Conservation (phyloP, 2,113 vertebrate genomes). For the Danionella cerebrum region DNA sequence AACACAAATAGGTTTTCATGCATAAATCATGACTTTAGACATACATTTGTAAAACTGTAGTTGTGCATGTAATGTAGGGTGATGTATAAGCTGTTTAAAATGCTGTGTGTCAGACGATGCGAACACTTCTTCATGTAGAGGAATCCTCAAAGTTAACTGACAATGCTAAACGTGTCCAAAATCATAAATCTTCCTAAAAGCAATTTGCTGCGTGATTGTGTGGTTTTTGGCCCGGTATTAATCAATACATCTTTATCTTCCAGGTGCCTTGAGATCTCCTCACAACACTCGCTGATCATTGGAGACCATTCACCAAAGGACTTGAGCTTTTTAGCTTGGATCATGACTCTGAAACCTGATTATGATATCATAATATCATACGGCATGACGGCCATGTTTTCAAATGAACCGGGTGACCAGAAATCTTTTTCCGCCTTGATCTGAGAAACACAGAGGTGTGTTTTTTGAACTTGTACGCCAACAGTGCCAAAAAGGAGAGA, state of each 20-base stretch:
- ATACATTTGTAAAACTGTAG: background rate
- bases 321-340: slow-evolving; percentile 41
- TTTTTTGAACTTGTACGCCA: slow-evolving; percentile 49
- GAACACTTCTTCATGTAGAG: background rate
- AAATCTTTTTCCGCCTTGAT: slow-evolving; percentile 29
- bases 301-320: slow-evolving; percentile 45
- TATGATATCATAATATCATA: slow-evolving; percentile 26
- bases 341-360: slow-evolving; percentile 28
- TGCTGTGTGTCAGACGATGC: background rate
- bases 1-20: background rate
- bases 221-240: slow-evolving; percentile 12
- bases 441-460: slow-evolving; percentile 1
- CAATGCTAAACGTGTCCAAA: background rate
- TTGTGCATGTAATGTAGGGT: slow-evolving; percentile 1
- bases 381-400: background rate
- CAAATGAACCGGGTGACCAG: background rate
- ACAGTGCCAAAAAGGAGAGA: slow-evolving; percentile 47
- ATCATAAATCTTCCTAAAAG: slow-evolving; percentile 26
- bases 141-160: background rate
- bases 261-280: slow-evolving; percentile 70
- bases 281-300: slow-evolving; percentile 62
- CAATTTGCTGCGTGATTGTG: slow-evolving; percentile 22
- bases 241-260: slow-evolving; percentile 34
- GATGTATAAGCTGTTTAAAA: background rate
- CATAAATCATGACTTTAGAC: background rate